Evolutionary conservation across 2,888 invertebrate genomes (phyloP).

Genomic region (Drosophila lacicola): DNA sequence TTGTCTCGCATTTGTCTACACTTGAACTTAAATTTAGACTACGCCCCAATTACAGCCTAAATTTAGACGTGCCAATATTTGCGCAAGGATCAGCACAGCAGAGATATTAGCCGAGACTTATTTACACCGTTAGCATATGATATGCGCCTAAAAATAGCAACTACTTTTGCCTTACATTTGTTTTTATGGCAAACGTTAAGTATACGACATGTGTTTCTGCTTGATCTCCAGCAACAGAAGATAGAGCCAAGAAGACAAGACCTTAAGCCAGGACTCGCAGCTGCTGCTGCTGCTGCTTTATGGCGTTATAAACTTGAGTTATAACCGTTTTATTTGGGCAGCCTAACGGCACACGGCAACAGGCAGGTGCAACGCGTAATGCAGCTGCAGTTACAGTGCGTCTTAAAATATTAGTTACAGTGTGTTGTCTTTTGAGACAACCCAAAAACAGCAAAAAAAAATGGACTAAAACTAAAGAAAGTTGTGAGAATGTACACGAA

Average conservation of each 20-base stretch:
- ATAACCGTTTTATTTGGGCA: too few species aligned
- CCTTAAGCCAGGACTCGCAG: not conserved
- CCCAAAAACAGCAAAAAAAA: not conserved
- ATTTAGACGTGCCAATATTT: conserved; percentile 40
- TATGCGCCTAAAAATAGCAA: conserved; percentile 31
- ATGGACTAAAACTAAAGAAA: not conserved
- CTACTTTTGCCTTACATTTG: not conserved
- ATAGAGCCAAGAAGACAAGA: not conserved
- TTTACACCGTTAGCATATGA: conserved; percentile 18
- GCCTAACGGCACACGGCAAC: conserved; percentile 5
- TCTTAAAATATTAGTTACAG: not conserved
- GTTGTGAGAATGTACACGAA: too few species aligned
- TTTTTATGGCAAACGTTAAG: conserved; percentile 4
- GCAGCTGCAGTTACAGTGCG: not conserved
- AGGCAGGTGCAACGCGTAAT: not conserved
- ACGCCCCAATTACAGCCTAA: conserved; percentile 27
- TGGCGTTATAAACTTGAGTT: conserved; percentile 1
- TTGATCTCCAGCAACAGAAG: not conserved
- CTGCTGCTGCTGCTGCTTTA: not conserved
- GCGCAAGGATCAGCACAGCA: conserved; percentile 12
- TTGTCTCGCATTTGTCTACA: conserved; percentile 31
- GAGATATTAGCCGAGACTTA: not conserved
- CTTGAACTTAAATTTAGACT: conserved; percentile 41
- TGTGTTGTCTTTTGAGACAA: not conserved
- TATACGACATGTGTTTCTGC: not conserved